A percentile compares a stretch with the other conserved stretches of the same genome.
These are phyloP conservation scores for Rana temporaria DNA, from an alignment of 2,113 vertebrate genomes.

Conservation along the genomic window DNA sequence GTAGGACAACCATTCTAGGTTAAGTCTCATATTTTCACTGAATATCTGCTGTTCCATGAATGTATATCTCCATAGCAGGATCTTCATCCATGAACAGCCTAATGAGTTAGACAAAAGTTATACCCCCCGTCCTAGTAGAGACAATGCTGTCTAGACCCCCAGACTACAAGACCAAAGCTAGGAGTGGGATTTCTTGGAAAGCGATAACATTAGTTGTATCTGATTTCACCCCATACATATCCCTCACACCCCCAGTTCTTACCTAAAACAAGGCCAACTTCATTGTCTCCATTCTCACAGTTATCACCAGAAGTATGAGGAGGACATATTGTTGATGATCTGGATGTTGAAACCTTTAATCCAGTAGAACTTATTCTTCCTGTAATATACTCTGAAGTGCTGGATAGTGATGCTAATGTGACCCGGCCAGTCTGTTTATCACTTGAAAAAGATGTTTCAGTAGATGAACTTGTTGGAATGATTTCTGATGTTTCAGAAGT, in stretches of 20 bases:
- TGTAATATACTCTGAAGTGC: neutral
- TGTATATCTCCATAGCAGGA: no score
- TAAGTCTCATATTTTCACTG: no score
- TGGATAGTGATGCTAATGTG: neutral
- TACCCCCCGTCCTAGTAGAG: no score
- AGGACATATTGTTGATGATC: neutral
- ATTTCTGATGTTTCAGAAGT: neutral
- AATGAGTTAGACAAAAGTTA: no score
- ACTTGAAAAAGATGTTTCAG: neutral
- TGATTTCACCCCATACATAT: no score
- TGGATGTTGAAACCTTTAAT: neutral
- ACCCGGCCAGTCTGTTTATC: neutral
- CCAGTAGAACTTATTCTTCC: neutral
- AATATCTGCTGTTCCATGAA: no score
- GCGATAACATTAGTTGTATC: no score
- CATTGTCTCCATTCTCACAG: neutral
- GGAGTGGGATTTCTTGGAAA: no score
- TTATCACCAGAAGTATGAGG: neutral
- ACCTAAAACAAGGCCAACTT: neutral
- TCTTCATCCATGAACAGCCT: no score
- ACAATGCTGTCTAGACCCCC: no score
- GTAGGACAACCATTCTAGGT: no score
- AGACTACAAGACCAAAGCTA: no score
- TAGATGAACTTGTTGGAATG: neutral
- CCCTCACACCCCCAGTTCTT: neutral